Evolutionary conservation across 2,797 vertebrate species (phyloP).

Genomic region (Sebastiscus albofasciatus): DNA sequence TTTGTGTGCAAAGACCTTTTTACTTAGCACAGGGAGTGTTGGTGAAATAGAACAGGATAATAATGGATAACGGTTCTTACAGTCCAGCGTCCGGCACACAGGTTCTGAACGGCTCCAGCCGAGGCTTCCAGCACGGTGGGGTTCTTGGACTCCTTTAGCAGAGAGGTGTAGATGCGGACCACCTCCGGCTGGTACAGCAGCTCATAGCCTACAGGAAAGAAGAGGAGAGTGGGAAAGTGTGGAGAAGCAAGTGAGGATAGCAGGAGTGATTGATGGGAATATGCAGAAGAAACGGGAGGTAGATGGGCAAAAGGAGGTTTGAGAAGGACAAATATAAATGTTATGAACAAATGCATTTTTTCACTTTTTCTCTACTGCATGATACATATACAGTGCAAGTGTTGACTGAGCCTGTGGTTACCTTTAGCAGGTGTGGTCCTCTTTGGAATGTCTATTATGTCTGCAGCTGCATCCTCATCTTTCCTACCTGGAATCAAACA

Average conservation of each 20-base stretch:
- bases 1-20: not conserved
- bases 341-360: not conserved
- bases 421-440: conserved; percentile 92
- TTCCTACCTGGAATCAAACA: conserved; percentile 86
- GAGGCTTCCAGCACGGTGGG: conserved; percentile 93
- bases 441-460: conserved; percentile 94
- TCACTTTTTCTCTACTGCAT: not conserved
- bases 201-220: conserved; percentile 87
- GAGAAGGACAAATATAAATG: not conserved
- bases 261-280: not conserved
- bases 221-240: not conserved
- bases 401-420: conserved; percentile 52
- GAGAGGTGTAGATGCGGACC: conserved; percentile 92
- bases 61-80: conserved; percentile 76
- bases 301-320: not conserved
- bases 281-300: not conserved
- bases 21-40: not conserved
- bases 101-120: conserved; percentile 94
- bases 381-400: not conserved
- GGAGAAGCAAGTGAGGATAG: not conserved
- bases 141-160: conserved; percentile 92
- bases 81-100: conserved; percentile 95
- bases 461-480: conserved; percentile 85
- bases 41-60: not conserved
- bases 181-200: conserved; percentile 95